Evolutionary conservation across 1,140 invertebrate species (phyloP).

Genomic region (Microplitis mediator): DNA sequence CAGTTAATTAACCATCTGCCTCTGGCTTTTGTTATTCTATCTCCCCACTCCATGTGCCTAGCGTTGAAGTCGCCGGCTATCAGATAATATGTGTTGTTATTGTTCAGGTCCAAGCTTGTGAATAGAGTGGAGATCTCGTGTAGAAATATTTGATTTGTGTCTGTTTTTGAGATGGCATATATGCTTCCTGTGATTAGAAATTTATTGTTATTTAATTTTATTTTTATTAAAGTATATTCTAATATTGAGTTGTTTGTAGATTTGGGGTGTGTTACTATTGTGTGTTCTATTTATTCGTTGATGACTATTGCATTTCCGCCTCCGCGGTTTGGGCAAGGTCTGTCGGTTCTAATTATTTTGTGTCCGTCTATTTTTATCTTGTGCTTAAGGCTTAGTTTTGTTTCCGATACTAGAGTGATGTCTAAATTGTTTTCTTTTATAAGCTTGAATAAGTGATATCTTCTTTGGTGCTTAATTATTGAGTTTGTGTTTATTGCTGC

Average conservation of each 20-base stretch:
- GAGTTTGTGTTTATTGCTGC: constrained; percentile 14
- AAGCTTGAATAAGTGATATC: constrained; percentile 6
- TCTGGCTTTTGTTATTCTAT: not conserved
- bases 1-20: not conserved
- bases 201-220: no score
- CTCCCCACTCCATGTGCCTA: not conserved
- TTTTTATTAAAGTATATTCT: no score
- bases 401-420: constrained; percentile 8
- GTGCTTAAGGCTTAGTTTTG: constrained; percentile 8
- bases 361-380: not conserved
- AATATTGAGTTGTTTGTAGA: no score
- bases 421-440: not conserved
- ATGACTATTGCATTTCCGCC: no score
- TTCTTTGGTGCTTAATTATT: not conserved
- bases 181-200: no score
- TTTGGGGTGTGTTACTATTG: no score
- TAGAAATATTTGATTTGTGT: not conserved
- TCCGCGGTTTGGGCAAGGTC: no score
- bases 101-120: not conserved
- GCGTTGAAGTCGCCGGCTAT: constrained; percentile 18
- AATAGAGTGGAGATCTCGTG: not conserved
- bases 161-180: no score
- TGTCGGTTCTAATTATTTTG: constrained; percentile 4
- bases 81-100: constrained; percentile 11
- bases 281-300: no score